Evolutionary conservation across 2,113 vertebrate species (phyloP).

Genomic region (Callocephalon fimbriatum): DNA sequence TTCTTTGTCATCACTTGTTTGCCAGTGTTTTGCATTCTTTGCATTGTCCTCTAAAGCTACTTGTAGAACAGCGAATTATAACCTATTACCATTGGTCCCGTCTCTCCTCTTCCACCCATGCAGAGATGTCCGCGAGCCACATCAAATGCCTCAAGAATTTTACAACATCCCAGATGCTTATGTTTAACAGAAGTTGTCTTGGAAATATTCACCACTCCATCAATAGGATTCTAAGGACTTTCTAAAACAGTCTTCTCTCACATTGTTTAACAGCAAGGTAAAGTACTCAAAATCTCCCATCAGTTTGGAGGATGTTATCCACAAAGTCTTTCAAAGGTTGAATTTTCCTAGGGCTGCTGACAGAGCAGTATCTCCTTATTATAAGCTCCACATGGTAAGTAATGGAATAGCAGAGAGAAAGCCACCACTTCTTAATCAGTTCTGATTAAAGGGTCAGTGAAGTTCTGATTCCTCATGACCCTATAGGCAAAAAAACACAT

Average conservation of each 20-base stretch:
- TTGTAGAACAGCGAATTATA: background rate
- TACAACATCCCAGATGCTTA: background rate
- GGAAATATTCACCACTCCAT: background rate
- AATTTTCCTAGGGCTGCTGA: background rate
- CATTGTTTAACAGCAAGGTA: background rate
- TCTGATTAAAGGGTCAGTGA: slow-evolving; percentile 39
- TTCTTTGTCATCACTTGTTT: background rate
- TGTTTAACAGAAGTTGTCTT: background rate
- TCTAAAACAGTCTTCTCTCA: background rate
- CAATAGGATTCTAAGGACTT: background rate
- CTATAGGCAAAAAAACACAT: background rate
- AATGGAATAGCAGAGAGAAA: background rate
- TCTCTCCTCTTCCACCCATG: background rate
- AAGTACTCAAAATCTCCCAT: background rate
- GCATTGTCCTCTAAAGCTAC: background rate
- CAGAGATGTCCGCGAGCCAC: background rate
- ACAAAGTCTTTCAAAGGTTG: background rate
- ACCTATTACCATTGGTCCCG: background rate
- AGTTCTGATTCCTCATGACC: background rate
- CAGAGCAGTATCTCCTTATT: background rate
- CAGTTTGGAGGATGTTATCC: background rate
- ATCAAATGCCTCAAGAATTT: background rate
- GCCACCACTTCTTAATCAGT: slow-evolving; percentile 1
- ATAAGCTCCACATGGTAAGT: background rate
- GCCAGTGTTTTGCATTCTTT: background rate